phyloP scores from a whole-genome alignment of 2,113 vertebrate genomes.

The Carassius auratus region DNA sequence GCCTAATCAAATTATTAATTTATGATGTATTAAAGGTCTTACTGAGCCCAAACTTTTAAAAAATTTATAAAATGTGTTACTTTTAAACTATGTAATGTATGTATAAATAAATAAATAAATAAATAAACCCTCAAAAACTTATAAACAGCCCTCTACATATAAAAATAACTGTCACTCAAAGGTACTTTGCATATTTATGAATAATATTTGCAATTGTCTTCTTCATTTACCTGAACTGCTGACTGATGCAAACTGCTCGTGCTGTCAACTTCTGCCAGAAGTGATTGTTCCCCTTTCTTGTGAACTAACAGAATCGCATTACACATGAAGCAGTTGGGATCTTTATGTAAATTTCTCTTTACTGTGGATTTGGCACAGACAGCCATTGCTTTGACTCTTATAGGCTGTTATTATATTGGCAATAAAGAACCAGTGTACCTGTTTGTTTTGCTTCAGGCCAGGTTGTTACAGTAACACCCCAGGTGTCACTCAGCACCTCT shows the following conservation, averaged over 20 bases:
- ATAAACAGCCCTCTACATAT: not conserved
- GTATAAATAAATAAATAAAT: no score
- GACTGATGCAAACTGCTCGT: constrained; percentile 23
- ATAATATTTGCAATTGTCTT: constrained; percentile 37
- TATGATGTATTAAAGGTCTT: not conserved
- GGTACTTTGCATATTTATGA: constrained; percentile 42
- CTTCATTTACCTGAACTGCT: constrained; percentile 28
- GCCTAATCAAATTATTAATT: not conserved
- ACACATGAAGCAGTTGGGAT: constrained; percentile 43
- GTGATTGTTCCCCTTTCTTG: constrained; percentile 47
- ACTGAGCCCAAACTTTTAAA: not conserved
- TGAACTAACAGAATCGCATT: constrained; percentile 26
- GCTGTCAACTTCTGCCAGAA: constrained; percentile 8
- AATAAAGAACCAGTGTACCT: not conserved
- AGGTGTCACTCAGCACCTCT: constrained; percentile 18
- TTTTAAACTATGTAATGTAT: no score
- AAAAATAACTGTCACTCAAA: constrained; percentile 15
- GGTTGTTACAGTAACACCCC: not conserved
- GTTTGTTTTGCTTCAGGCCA: constrained; percentile 23
- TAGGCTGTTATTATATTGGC: not conserved
- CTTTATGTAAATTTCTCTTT: constrained; percentile 46
- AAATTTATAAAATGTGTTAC: no score
- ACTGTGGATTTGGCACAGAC: not conserved
- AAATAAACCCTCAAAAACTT: not conserved
- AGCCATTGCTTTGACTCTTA: not conserved